Evolutionary conservation across 2,113 vertebrate genomes (phyloP), one percentile per base, ranked within the genome.

Genomic region (Periophthalmus modestus): DNA sequence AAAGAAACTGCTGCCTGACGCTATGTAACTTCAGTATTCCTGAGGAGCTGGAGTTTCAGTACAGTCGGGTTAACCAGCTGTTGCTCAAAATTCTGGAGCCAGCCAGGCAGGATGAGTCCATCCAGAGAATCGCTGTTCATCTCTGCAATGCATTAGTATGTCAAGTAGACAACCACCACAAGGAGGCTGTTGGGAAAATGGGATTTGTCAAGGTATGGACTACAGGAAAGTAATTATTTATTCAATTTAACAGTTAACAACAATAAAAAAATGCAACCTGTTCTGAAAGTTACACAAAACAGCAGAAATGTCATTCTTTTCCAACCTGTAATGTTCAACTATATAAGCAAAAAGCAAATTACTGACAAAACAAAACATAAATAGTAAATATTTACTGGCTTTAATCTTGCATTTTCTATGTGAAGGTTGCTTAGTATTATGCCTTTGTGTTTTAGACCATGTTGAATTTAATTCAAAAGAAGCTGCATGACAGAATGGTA

Each of bases 21-120:
- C 94, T 98, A 62, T 99, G 97, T 73, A 99, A 99, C 94, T 99
- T 99, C 93, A 98, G 95, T 89, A 99, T 99, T 78, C 98, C 98
- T 0, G 98, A 99, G 79, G 98, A 99, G 89, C 92, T 99, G 80
- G 98, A 99, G 75, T 99, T 99, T 91, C 98, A 99, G 94, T 99
- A 99, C 83, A 95, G 93, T 11, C 92, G 97, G 0, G 98, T 99
- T 58, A 99, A 98, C 0, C 94, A 96, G 90, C 94, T 99, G 65
- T 95, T 99, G 77, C 94, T 99, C 18, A 96, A 95, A 85, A 99
- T 99, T 84, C 95, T 99, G 76, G 97, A 95, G 89, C 96, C 95
- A 4, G 93, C 94, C 0, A 91, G 96, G 72, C 97, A 99, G 92
- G 98, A 99, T 0, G 97, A 99, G 90, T 99, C 97, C 0, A 99